Conservation (phyloP, 2,888 invertebrate genomes). For the Neoitamus cyanurus region DNA sequence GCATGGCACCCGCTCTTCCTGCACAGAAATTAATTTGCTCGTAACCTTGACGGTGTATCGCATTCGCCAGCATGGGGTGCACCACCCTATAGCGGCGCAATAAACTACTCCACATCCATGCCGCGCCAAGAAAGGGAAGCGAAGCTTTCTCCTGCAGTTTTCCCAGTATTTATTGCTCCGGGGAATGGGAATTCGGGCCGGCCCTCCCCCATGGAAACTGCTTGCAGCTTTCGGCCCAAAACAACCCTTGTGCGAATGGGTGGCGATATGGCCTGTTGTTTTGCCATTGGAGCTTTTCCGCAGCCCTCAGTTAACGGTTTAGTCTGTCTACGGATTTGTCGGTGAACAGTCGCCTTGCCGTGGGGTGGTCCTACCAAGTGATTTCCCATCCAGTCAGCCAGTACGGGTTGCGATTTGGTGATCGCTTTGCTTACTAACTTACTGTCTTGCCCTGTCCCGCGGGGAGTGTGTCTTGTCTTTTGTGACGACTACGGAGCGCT, state of each 20-base stretch:
- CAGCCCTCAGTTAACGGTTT: neutral
- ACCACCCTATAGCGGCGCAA: neutral
- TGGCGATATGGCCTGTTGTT: neutral
- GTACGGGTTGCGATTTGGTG: neutral
- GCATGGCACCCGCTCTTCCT: neutral
- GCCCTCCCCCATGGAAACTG: neutral
- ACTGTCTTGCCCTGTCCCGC: neutral
- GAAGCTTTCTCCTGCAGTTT: neutral
- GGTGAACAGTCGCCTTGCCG: constrained; percentile 2
- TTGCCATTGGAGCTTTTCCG: neutral
- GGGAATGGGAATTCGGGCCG: neutral
- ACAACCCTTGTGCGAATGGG: constrained; percentile 2
- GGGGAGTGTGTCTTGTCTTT: neutral
- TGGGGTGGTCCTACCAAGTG: neutral
- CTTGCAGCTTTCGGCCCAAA: neutral
- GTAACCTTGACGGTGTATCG: constrained; percentile 12
- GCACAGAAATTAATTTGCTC: neutral
- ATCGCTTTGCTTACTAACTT: neutral
- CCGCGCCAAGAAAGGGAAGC: neutral
- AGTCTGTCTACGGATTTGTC: constrained; percentile 25
- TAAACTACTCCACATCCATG: neutral
- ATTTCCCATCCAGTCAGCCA: neutral
- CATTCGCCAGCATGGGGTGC: neutral
- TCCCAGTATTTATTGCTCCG: neutral
- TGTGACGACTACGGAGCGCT: neutral